Conservation (phyloP, 2,888 invertebrate genomes). For the Hyles lineata region DNA sequence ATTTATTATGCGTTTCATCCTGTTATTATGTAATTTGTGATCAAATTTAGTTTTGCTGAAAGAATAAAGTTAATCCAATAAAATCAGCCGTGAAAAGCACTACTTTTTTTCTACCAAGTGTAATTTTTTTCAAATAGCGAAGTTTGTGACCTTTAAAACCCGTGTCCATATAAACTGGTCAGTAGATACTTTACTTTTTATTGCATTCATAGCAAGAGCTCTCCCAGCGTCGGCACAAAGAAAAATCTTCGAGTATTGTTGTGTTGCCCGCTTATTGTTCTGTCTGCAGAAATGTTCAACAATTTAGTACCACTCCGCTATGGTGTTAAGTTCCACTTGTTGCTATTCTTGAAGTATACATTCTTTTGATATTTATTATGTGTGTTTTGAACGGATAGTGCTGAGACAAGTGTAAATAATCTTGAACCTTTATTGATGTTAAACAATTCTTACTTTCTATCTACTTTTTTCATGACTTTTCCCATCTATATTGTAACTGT, state of each 20-base stretch:
- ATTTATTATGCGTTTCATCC: too few species aligned
- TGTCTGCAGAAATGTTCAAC: constrained; percentile 35
- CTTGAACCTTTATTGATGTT: too few species aligned
- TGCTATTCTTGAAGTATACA: constrained; percentile 38
- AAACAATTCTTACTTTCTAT: too few species aligned
- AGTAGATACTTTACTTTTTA: constrained; percentile 29
- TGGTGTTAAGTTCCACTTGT: constrained; percentile 37
- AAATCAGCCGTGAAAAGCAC: background rate
- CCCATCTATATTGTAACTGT: too few species aligned
- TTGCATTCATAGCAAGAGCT: constrained; percentile 31
- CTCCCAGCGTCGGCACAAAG: constrained; percentile 36
- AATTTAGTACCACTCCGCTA: constrained; percentile 31
- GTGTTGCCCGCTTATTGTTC: constrained; percentile 42
- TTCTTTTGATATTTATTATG: constrained; percentile 21
- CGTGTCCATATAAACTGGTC: constrained; percentile 14
- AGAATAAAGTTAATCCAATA: too few species aligned
- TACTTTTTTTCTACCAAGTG: too few species aligned
- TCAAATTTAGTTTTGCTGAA: too few species aligned
- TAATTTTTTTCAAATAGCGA: too few species aligned
- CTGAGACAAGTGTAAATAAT: too few species aligned
- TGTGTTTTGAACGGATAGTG: background rate
- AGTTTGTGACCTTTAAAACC: too few species aligned
- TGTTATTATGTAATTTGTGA: too few species aligned
- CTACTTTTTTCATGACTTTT: too few species aligned
- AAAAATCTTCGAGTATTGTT: constrained; percentile 42